Conservation (phyloP, 2,113 vertebrate species). For the Rattus norvegicus region GRCr8 NC_086022.1:94271001-94271500, state of each 20-base stretch:
- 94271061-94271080: neutral
- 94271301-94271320: neutral
- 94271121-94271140: neutral
- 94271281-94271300: neutral
- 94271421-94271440: neutral
- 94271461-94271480: too few relatives aligned
- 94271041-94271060: neutral
- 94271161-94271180: neutral
- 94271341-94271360: neutral
- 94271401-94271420: neutral
- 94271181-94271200: neutral
- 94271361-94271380: neutral
- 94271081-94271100: neutral
- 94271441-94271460: neutral
- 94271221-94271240: neutral
- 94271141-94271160: neutral
- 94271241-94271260: neutral
- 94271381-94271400: neutral
- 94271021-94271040: neutral
- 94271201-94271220: neutral
- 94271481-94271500: neutral
- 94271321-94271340: neutral
- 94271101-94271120: neutral
- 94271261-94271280: neutral
- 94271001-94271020: too few relatives aligned